Evolutionary conservation across 2,888 invertebrate species (phyloP).

Genomic region (Scaptodrosophila latifasciaeformis): DNA sequence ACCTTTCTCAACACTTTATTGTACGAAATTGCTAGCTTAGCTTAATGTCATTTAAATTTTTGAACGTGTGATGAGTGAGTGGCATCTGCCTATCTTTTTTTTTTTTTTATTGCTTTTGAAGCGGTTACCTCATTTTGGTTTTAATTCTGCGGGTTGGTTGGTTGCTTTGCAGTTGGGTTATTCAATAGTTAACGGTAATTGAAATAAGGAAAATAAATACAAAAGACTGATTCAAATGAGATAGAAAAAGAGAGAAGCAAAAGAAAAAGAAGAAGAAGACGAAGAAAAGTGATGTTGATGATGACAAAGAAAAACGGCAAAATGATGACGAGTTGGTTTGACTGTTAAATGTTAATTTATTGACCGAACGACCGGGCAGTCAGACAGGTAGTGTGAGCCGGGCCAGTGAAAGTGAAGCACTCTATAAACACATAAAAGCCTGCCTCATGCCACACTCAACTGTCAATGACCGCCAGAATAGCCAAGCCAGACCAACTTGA

Average conservation of each 20-base stretch:
- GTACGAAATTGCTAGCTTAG: too few species aligned
- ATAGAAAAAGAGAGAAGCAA: background rate
- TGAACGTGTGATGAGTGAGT: too few species aligned
- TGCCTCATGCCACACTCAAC: background rate
- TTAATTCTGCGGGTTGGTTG: too few species aligned
- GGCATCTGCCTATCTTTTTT: too few species aligned
- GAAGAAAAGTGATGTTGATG: background rate
- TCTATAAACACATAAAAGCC: background rate
- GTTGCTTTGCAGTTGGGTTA: background rate
- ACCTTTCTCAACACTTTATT: too few species aligned
- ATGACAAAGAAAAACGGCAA: too few species aligned
- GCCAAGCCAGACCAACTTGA: constrained; percentile 24
- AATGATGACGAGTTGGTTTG: constrained; percentile 1
- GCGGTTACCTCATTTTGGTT: too few species aligned
- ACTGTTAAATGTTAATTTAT: constrained; percentile 5
- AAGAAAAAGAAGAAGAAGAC: too few species aligned
- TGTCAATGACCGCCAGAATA: constrained; percentile 28
- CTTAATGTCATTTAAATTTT: too few species aligned
- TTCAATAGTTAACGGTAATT: constrained; percentile 1
- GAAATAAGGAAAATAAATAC: background rate
- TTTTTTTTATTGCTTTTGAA: too few species aligned
- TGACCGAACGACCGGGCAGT: background rate
- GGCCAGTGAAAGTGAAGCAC: constrained; percentile 37
- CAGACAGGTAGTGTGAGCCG: too few species aligned
- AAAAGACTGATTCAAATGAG: background rate